These are phyloP conservation scores for human DNA, from an alignment of 2,113 vertebrate genomes.

Conservation along the genomic window GRCh38 chr15:63282001-63282500, in stretches of 20 bases:
- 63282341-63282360: neutral
- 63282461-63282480: neutral
- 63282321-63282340: neutral
- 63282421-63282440: neutral
- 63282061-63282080: neutral
- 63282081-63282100: neutral
- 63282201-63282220: neutral
- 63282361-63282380: neutral
- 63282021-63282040: slow-evolving; percentile 19
- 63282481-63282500: neutral
- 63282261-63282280: neutral
- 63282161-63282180: neutral
- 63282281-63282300: slow-evolving; percentile 26
- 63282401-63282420: slow-evolving; percentile 6
- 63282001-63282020: slow-evolving; percentile 20
- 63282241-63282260: slow-evolving; percentile 8
- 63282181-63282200: neutral
- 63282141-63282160: neutral
- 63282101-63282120: slow-evolving; percentile 38
- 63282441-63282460: slow-evolving; percentile 11
- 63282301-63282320: slow-evolving; percentile 23
- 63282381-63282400: neutral
- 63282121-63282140: neutral
- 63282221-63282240: slow-evolving; percentile 17
- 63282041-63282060: slow-evolving; percentile 17